These are phyloP conservation scores for Pristionchus maxplancki DNA, from an alignment of 2,888 invertebrate genomes.

Conservation along the genomic window DNA sequence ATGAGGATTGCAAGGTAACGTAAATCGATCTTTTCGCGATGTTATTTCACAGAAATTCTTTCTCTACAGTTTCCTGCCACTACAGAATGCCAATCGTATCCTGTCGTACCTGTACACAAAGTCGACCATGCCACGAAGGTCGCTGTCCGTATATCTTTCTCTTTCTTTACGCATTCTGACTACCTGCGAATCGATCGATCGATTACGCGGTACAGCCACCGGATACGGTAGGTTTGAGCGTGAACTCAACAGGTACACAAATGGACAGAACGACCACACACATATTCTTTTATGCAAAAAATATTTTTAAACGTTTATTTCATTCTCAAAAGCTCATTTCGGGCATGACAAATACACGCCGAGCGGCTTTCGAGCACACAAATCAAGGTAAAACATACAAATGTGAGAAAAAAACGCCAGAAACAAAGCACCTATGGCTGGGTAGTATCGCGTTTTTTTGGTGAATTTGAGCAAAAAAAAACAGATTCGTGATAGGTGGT, in stretches of 20 bases:
- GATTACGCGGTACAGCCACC: not conserved
- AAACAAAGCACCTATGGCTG: constrained; percentile 35
- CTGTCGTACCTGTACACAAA: not conserved
- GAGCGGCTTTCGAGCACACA: not conserved
- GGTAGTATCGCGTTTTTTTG: not conserved
- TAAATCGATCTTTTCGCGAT: too few species aligned
- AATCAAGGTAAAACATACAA: not conserved
- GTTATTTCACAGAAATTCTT: too few species aligned
- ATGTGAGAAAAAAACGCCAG: not conserved
- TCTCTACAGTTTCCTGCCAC: too few species aligned
- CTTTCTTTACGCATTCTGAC: too few species aligned
- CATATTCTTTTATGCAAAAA: not conserved
- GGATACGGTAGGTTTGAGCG: not conserved
- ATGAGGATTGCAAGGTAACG: too few species aligned
- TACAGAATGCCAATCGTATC: not conserved
- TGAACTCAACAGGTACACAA: not conserved
- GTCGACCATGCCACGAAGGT: not conserved
- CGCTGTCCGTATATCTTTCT: too few species aligned
- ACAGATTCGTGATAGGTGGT: not conserved
- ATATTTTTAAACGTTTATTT: not conserved
- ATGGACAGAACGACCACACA: constrained; percentile 1
- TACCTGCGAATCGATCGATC: too few species aligned
- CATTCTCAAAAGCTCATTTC: not conserved
- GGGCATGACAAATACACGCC: not conserved
- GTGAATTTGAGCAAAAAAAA: not conserved